These are phyloP conservation scores for Salarias fasciatus DNA, from an alignment of 2,797 vertebrate genomes.

Conservation along the genomic window DNA sequence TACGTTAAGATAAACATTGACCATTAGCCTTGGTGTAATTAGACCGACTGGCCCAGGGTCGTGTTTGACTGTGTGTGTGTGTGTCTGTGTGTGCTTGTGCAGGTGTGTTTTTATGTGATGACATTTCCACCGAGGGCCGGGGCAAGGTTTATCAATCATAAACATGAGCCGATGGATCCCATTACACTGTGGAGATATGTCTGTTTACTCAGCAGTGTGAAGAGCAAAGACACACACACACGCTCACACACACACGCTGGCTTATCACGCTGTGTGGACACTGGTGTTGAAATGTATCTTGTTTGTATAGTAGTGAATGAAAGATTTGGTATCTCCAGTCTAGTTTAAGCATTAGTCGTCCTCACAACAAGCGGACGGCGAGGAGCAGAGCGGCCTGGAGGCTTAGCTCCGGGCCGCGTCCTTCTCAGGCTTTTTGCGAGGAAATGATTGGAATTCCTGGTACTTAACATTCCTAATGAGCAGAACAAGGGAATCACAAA, in stretches of 20 bases:
- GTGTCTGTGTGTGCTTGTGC: slow-evolving; percentile 8
- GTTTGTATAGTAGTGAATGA: slow-evolving; percentile 27
- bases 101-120: slow-evolving; percentile 45
- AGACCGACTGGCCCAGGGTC: slow-evolving; percentile 6
- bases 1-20: slow-evolving; percentile 20
- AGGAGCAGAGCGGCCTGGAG: slow-evolving; percentile 47
- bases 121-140: slow-evolving; percentile 62
- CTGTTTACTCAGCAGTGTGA: slow-evolving; percentile 83
- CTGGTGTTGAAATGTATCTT: slow-evolving; percentile 28
- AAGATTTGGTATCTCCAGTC: slow-evolving; percentile 38
- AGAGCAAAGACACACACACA: slow-evolving; percentile 65
- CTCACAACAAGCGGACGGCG: slow-evolving; percentile 43
- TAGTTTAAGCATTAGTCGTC: slow-evolving; percentile 35
- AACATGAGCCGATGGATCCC: slow-evolving; percentile 67
- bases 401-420: slow-evolving; percentile 64
- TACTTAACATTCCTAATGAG: slow-evolving; percentile 73
- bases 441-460: slow-evolving; percentile 78
- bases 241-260: slow-evolving; percentile 36
- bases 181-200: slow-evolving; percentile 73
- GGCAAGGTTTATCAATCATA: slow-evolving; percentile 78
- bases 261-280: slow-evolving; percentile 46
- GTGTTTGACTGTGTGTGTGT: slow-evolving; percentile 27
- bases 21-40: slow-evolving; percentile 27
- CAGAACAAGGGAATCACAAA: slow-evolving; percentile 56
- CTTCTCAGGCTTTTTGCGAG: slow-evolving; percentile 59